A percentile compares a stretch with the other conserved stretches of the same genome.
Conservation (phyloP, 1,140 invertebrate species). For the Cyrtorhinus lividipennis region DNA sequence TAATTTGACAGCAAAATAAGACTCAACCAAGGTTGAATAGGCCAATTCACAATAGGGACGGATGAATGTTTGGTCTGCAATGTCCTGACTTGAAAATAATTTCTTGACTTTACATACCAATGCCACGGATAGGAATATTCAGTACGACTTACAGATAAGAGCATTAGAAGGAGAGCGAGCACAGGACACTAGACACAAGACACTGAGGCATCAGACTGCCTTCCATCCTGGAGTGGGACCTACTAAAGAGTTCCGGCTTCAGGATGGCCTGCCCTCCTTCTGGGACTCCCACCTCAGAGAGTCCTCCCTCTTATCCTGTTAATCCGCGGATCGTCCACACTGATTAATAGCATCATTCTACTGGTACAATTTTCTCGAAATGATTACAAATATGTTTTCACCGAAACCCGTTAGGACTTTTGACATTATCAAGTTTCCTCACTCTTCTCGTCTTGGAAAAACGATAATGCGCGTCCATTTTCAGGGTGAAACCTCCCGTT, state of each 20-base stretch:
- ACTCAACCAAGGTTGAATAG: too few species aligned
- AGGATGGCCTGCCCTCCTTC: conserved; percentile 7
- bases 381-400: too few species aligned
- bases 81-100: background rate
- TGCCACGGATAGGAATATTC: too few species aligned
- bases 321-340: background rate
- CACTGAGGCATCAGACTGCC: conserved; percentile 1
- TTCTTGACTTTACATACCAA: too few species aligned
- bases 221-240: conserved; percentile 3
- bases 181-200: conserved; percentile 5
- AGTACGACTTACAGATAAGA: background rate
- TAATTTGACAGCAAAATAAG: too few species aligned
- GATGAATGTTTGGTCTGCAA: too few species aligned
- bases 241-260: conserved; percentile 8
- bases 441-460: too few species aligned
- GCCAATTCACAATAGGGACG: too few species aligned
- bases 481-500: background rate
- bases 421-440: too few species aligned
- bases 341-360: background rate
- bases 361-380: too few species aligned
- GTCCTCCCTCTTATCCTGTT: background rate
- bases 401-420: too few species aligned
- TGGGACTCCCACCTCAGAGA: background rate
- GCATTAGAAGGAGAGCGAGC: conserved; percentile 4
- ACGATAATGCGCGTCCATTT: too few species aligned